phyloP scores from a whole-genome alignment of 2,797 vertebrate genomes.

The Clamator glandarius region DNA sequence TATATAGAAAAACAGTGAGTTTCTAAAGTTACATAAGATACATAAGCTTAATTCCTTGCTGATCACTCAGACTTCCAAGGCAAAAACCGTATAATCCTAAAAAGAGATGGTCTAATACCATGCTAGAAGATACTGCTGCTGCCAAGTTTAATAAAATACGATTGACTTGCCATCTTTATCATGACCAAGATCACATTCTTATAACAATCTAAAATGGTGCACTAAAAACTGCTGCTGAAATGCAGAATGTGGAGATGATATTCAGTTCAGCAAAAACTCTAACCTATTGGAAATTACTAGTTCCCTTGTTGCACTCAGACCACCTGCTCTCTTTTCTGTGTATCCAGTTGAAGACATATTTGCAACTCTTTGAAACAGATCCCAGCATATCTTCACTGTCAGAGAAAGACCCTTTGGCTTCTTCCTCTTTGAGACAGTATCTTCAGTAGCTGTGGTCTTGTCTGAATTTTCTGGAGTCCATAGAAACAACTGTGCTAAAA shows the following conservation, averaged over 20 bases:
- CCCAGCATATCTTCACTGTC: background rate
- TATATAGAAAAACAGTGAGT: constrained; percentile 15
- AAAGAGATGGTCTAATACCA: constrained; percentile 73
- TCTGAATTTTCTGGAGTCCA: background rate
- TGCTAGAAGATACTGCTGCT: constrained; percentile 62
- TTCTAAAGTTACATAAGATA: constrained; percentile 51
- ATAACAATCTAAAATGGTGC: constrained; percentile 64
- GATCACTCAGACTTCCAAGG: constrained; percentile 38
- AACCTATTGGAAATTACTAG: background rate
- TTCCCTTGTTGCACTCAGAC: background rate
- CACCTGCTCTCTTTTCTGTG: background rate
- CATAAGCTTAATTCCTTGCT: constrained; percentile 33
- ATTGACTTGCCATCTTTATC: constrained; percentile 76
- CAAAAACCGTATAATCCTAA: constrained; percentile 67
- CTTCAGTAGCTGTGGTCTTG: background rate
- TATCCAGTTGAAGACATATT: background rate
- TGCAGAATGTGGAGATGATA: background rate
- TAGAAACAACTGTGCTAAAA: background rate
- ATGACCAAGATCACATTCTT: constrained; percentile 61
- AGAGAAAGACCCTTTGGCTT: background rate
- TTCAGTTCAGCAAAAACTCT: background rate
- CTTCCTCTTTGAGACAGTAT: background rate
- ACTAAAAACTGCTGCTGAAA: constrained; percentile 9
- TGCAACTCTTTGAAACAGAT: background rate
- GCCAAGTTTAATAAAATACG: constrained; percentile 79